Conservation (phyloP, 1,140 invertebrate species). For the Eriocheir sinensis region DNA sequence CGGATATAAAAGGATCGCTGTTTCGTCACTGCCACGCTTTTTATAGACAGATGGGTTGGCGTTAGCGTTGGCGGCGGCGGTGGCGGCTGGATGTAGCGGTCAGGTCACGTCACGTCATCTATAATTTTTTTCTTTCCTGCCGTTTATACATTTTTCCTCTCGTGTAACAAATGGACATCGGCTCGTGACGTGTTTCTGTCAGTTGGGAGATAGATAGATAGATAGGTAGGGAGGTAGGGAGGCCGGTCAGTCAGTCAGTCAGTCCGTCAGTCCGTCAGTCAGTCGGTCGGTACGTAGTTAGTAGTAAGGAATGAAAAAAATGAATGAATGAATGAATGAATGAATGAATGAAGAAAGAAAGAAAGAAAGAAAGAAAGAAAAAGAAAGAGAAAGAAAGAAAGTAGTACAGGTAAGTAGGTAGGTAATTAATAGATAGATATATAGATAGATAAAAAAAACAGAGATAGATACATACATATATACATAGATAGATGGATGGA, state of each 20-base stretch:
- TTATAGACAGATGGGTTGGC: too few species aligned
- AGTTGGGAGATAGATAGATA: neutral
- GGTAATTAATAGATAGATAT: neutral
- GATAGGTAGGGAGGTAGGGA: neutral
- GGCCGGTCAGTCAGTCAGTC: too few species aligned
- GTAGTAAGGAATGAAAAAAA: neutral
- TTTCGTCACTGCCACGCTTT: neutral
- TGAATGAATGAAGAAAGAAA: too few species aligned
- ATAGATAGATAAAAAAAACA: neutral
- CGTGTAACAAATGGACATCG: neutral
- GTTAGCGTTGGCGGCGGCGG: too few species aligned
- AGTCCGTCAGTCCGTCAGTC: too few species aligned
- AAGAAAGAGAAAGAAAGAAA: too few species aligned
- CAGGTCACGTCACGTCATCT: neutral
- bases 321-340: too few species aligned
- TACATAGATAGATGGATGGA: neutral
- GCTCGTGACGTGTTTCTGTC: neutral
- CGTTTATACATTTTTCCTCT: neutral
- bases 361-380: too few species aligned
- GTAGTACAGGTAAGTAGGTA: neutral
- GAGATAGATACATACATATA: too few species aligned
- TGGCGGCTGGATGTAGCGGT: neutral
- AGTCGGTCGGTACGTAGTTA: too few species aligned
- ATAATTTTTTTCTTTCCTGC: too few species aligned
- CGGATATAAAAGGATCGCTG: neutral